Conservation (phyloP, 2,113 vertebrate genomes). For the Lota lota region DNA sequence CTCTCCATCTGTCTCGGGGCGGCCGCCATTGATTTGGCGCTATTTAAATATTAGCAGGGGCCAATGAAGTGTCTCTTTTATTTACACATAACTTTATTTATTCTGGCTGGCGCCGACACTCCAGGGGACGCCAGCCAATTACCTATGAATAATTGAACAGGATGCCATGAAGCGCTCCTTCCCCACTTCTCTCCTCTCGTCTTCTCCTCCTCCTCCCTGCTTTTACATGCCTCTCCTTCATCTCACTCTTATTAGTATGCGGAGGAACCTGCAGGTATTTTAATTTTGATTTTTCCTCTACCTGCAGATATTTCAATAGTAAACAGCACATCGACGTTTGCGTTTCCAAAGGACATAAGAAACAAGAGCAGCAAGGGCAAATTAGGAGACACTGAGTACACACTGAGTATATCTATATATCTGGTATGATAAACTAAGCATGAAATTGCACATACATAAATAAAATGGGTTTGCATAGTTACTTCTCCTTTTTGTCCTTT, state of each 20-base stretch:
- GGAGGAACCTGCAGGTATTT: neutral
- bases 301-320: too few species aligned
- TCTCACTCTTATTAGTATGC: neutral
- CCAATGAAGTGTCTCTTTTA: neutral
- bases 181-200: neutral
- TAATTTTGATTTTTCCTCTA: too few species aligned
- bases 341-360: too few species aligned
- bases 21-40: neutral
- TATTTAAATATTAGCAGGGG: constrained; percentile 1
- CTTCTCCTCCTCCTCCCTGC: neutral
- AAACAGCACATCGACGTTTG: too few species aligned
- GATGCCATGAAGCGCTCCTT: neutral
- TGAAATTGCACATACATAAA: too few species aligned
- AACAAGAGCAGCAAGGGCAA: too few species aligned
- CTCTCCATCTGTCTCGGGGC: neutral
- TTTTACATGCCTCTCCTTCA: neutral
- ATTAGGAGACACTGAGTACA: too few species aligned
- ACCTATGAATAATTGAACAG: constrained; percentile 2
- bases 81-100: constrained; percentile 6
- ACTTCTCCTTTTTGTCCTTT: too few species aligned
- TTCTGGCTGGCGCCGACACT: neutral
- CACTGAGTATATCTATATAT: too few species aligned
- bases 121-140: neutral
- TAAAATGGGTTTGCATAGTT: too few species aligned
- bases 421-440: too few species aligned